A percentile compares a stretch with the other conserved stretches of the same genome.
phyloP scores from a whole-genome alignment of 2,888 invertebrate genomes.

The Ichneumon xanthorius region DNA sequence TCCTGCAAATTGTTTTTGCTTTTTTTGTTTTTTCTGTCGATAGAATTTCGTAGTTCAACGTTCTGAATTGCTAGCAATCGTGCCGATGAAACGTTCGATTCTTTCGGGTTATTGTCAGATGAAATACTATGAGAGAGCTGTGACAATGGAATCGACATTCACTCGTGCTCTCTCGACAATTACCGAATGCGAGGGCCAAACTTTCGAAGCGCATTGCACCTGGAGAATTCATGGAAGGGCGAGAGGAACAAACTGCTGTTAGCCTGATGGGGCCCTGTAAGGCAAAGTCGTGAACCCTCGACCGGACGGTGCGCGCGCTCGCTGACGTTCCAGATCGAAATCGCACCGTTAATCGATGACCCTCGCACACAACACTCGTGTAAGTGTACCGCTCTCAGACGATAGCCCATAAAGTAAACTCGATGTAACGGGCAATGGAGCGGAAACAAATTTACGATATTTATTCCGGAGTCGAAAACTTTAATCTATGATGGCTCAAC shows the following conservation, averaged over 20 bases:
- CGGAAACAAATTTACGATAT: conserved; percentile 24
- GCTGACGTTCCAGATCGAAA: conserved; percentile 24
- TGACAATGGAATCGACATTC: conserved; percentile 59
- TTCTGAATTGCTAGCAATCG: background rate
- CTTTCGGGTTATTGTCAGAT: background rate
- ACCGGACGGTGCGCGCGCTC: background rate
- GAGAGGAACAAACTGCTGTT: conserved; percentile 47
- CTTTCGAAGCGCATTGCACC: conserved; percentile 55
- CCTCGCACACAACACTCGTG: background rate
- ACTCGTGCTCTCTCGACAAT: conserved; percentile 45
- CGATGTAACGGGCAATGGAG: conserved; percentile 50
- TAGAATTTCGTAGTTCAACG: background rate
- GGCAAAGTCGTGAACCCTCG: conserved; percentile 24
- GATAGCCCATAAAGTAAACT: background rate
- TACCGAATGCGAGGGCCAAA: conserved; percentile 36
- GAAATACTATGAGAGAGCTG: conserved; percentile 1
- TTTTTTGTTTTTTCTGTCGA: background rate
- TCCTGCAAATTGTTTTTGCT: background rate
- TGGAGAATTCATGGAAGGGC: conserved; percentile 57
- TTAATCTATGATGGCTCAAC: background rate
- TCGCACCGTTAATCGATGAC: conserved; percentile 34
- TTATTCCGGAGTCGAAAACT: conserved; percentile 6
- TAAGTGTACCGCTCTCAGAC: background rate
- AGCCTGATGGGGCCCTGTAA: conserved; percentile 27
- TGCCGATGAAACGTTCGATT: background rate